Evolutionary conservation across 2,888 invertebrate species (phyloP).

Genomic region (Lasioglossum calceatum): DNA sequence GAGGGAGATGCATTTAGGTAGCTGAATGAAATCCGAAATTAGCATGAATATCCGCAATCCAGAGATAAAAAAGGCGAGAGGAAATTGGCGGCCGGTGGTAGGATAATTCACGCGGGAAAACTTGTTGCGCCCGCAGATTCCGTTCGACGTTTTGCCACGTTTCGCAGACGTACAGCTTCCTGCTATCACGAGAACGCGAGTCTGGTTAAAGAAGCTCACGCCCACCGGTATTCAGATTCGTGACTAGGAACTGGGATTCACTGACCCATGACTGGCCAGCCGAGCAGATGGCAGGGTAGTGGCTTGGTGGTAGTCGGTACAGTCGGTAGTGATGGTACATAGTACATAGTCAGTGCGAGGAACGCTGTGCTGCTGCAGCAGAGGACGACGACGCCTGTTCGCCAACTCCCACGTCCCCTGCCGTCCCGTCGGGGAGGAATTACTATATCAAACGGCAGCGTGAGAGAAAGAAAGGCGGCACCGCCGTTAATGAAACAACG

Average conservation of each 20-base stretch:
- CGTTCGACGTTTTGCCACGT: conserved; percentile 19
- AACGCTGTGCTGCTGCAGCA: conserved; percentile 24
- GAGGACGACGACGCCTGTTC: conserved; percentile 76
- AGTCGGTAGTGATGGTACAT: not conserved
- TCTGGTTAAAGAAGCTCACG: conserved; percentile 64
- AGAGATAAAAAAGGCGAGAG: not conserved
- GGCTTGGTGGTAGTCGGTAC: not conserved
- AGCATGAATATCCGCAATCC: not conserved
- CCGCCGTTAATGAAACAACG: conserved; percentile 69
- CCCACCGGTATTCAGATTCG: conserved; percentile 79
- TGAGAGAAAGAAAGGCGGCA: conserved; percentile 66
- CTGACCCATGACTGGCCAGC: conserved; percentile 81
- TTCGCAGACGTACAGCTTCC: conserved; percentile 47
- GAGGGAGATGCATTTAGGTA: not conserved
- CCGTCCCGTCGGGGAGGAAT: conserved; percentile 61
- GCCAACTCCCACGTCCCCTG: conserved; percentile 75
- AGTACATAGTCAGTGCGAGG: not conserved
- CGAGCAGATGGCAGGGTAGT: conserved; percentile 35
- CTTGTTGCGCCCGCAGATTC: conserved; percentile 30
- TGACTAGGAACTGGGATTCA: conserved; percentile 82
- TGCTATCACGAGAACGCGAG: conserved; percentile 65
- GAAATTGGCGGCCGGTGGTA: not conserved
- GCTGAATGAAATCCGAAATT: not conserved
- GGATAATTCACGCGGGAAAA: conserved; percentile 26
- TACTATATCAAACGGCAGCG: conserved; percentile 71